A percentile compares a stretch with the other conserved stretches of the same genome.
phyloP scores from a whole-genome alignment of 2,888 invertebrate genomes.

The Melanostoma scalare region DNA sequence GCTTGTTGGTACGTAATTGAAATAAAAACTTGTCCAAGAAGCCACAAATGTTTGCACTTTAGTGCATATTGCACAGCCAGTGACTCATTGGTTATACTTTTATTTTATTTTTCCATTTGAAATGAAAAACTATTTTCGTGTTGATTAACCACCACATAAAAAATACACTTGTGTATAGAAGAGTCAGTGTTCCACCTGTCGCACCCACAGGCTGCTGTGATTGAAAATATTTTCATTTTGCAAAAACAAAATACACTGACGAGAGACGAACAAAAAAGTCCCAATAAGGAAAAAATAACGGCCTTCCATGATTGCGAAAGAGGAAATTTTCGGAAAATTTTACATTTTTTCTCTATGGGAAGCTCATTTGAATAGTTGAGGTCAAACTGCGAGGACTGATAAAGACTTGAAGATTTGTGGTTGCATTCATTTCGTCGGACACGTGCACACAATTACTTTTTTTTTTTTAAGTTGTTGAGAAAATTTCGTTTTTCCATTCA shows the following conservation, averaged over 20 bases:
- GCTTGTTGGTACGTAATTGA: background rate
- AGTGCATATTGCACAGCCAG: slow-evolving; percentile 25
- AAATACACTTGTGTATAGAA: slow-evolving; percentile 30
- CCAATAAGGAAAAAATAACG: slow-evolving; percentile 61
- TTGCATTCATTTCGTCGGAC: slow-evolving; percentile 60
- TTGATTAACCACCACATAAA: slow-evolving; percentile 1
- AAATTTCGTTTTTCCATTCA: slow-evolving; percentile 44
- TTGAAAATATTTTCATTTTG: slow-evolving; percentile 31
- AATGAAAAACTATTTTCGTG: slow-evolving; percentile 34
- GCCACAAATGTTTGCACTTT: background rate
- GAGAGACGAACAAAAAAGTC: slow-evolving; percentile 41
- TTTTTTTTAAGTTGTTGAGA: slow-evolving; percentile 1
- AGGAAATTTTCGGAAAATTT: slow-evolving; percentile 45
- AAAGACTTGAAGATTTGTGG: slow-evolving; percentile 60
- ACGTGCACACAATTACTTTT: slow-evolving; percentile 73
- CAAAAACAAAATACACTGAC: slow-evolving; percentile 14
- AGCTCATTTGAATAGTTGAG: slow-evolving; percentile 74
- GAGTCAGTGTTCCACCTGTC: background rate
- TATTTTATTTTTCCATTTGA: slow-evolving; percentile 7
- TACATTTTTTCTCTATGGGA: slow-evolving; percentile 14
- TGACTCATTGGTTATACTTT: slow-evolving; percentile 56
- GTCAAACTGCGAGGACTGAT: slow-evolving; percentile 74
- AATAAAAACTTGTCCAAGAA: background rate
- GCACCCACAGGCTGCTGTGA: slow-evolving; percentile 32
- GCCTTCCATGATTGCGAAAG: slow-evolving; percentile 43